These are phyloP conservation scores for Aspiorhynchus laticeps DNA, from an alignment of 2,113 vertebrate genomes.

Conservation along the genomic window DNA sequence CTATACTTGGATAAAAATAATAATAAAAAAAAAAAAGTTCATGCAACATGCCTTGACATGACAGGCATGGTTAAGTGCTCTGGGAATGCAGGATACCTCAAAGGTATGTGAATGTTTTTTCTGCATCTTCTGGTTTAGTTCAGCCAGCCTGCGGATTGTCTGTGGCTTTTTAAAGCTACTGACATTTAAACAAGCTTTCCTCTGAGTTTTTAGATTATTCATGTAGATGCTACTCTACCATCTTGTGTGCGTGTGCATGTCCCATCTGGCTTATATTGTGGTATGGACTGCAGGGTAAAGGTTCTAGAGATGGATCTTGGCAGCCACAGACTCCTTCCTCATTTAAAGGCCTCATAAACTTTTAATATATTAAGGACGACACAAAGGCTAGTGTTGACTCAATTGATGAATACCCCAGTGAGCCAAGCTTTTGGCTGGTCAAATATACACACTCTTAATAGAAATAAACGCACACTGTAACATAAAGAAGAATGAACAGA, in stretches of 20 bases:
- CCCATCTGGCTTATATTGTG: neutral
- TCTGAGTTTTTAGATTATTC: conserved; percentile 22
- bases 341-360: conserved; percentile 73
- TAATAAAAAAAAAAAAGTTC: neutral
- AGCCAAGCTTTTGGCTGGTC: neutral
- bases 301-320: conserved; percentile 56
- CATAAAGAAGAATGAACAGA: neutral
- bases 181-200: conserved; percentile 21
- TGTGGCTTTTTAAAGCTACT: neutral
- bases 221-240: neutral
- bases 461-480: neutral
- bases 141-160: neutral
- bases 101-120: neutral
- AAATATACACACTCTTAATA: conserved; percentile 26
- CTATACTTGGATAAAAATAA: neutral
- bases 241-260: neutral
- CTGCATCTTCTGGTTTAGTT: neutral
- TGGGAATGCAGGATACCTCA: neutral
- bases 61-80: neutral
- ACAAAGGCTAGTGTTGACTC: conserved; percentile 68
- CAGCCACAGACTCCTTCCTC: conserved; percentile 67
- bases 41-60: neutral
- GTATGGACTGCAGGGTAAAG: neutral
- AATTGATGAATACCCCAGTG: conserved; percentile 61
- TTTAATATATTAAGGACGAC: conserved; percentile 70